Evolutionary conservation across 23 tunicate species (phyloP), one percentile per base, ranked within the genome.

Genomic region (Botrylloides violaceus): DNA sequence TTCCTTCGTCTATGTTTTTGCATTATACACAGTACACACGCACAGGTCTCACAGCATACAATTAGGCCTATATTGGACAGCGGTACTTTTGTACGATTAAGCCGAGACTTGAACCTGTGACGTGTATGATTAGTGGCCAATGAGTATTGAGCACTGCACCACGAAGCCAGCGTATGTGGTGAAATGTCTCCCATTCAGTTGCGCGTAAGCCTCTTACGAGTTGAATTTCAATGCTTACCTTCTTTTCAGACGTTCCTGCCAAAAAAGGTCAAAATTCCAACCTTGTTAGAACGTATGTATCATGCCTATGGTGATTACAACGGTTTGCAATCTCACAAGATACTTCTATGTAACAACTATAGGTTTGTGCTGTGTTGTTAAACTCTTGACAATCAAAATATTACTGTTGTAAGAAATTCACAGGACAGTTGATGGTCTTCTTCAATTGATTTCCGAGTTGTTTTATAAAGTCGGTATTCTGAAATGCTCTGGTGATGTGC

Each of bases 351-450:
- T 1, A 68, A 68, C 59, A 68, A 68, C 59, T 68, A 68, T 21
- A 19, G 74, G 74, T 68, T 30, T 35, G 58, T 36, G 26, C 26
- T 6, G 9, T 6, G 64, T 9, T 22, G 30, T 18, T 47, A 12
- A 47, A 47, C 18, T 47, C 55, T 12, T 12, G 18, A 47, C 18
- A 12, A 47, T 12, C 18, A 12, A 12, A 47, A 47, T 12, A 12
- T 47, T 18, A 47, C 18, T 47, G 12, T 47, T 47, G 18, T 47
- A 12, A 47, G 12, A 47, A 47, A 12, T 58, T 58, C 5, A 1
- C 36, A 82, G 89, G 30, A 76, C 77, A 27, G 78, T 77, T 28
- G 64, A 57, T 5, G 78, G 58, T 9, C 61, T 83, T 39, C 33
- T 83, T 43, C 64, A 76, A 30, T 66, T 83, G 20, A 83, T 77